Percentiles rank a stretch among this genome's conserved stretches.
These are phyloP conservation scores for Passerina amoena DNA, from an alignment of 2,113 vertebrate genomes.

Conservation along the genomic window DNA sequence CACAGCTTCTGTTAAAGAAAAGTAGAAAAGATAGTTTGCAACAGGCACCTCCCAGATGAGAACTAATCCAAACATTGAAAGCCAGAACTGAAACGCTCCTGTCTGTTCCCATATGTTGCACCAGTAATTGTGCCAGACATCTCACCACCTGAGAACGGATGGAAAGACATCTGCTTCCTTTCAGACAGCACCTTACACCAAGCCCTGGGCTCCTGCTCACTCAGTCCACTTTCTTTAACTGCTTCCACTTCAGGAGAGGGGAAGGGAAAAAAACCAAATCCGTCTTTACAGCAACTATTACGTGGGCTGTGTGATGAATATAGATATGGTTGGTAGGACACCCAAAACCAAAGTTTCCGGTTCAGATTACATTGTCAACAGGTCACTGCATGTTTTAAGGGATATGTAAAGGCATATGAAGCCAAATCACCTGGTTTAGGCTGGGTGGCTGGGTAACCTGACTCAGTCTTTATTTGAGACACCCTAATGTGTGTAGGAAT, in stretches of 20 bases:
- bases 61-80: not conserved
- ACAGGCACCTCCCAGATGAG: not conserved
- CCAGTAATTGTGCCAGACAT: conserved; percentile 21
- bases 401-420: not conserved
- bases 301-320: not conserved
- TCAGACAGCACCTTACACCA: conserved; percentile 6
- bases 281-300: not conserved
- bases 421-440: not conserved
- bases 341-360: not conserved
- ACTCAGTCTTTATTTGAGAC: not conserved
- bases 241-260: not conserved
- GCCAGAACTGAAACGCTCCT: not conserved
- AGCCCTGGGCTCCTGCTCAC: not conserved
- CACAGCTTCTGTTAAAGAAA: not conserved
- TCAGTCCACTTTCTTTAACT: not conserved
- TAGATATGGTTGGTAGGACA: not conserved
- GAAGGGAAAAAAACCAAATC: not conserved
- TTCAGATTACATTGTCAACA: not conserved
- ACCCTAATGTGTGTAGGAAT: not conserved
- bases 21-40: not conserved
- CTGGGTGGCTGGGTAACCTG: not conserved
- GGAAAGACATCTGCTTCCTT: conserved; percentile 52
- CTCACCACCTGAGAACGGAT: not conserved
- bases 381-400: not conserved
- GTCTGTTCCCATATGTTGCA: not conserved